Percentiles rank a stretch among this genome's conserved stretches.
Conservation (phyloP, 2,888 invertebrate genomes). For the Tetragonula carbonaria region DNA sequence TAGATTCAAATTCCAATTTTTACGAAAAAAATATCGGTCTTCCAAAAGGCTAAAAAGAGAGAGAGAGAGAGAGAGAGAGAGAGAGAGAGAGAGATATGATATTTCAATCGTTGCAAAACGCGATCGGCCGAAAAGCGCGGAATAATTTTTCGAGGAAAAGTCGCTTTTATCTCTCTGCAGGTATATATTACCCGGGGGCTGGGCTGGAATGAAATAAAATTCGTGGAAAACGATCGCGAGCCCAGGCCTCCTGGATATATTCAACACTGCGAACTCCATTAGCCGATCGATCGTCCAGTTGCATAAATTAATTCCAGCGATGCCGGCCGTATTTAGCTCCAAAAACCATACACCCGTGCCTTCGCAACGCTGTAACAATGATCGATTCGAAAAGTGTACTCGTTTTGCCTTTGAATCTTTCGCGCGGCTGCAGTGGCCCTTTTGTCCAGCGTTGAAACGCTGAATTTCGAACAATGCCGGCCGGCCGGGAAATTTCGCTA, state of each 20-base stretch:
- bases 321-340: conserved; percentile 40
- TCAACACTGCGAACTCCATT: conserved; percentile 59
- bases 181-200: too few relatives aligned
- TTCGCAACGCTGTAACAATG: conserved; percentile 23
- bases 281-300: conserved; percentile 69
- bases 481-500: conserved; percentile 14
- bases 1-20: too few relatives aligned
- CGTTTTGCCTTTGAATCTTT: conserved; percentile 18
- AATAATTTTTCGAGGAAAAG: not conserved
- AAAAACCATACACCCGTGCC: conserved; percentile 34
- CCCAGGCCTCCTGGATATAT: conserved; percentile 18
- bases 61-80: too few relatives aligned
- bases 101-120: not conserved
- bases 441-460: conserved; percentile 19
- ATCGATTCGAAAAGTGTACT: conserved; percentile 39
- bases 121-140: not conserved
- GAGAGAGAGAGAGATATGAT: not conserved
- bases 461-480: conserved; percentile 34
- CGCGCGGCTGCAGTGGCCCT: conserved; percentile 17
- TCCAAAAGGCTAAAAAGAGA: too few relatives aligned
- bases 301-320: conserved; percentile 59
- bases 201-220: conserved; percentile 31
- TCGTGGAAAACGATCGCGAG: conserved; percentile 35
- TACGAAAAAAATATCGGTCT: too few relatives aligned
- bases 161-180: not conserved